These are phyloP conservation scores for Coptotermes formosanus DNA, from an alignment of 1,140 invertebrate species.

Conservation along the genomic window DNA sequence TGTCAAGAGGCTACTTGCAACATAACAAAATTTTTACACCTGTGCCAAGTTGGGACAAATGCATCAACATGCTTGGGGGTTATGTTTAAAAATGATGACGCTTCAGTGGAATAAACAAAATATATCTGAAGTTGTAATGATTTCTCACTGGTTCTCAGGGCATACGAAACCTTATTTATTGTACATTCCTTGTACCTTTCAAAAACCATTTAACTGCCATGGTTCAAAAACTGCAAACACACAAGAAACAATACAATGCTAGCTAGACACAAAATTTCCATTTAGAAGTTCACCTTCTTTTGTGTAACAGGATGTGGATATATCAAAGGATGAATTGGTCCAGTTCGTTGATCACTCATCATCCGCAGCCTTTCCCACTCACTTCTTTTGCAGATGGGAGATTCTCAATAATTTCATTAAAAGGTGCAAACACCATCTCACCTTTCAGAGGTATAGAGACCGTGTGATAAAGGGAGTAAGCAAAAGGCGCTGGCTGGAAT, in stretches of 20 bases:
- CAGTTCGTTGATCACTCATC: constrained; percentile 45
- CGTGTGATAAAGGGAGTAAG: constrained; percentile 51
- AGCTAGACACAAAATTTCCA: not conserved
- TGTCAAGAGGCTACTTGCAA: no score
- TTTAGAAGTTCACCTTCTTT: constrained; percentile 37
- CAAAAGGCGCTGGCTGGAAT: constrained; percentile 51
- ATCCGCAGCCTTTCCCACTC: constrained; percentile 51
- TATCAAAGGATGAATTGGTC: constrained; percentile 49
- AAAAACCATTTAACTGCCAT: not conserved
- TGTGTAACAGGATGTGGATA: constrained; percentile 43
- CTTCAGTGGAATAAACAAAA: no score
- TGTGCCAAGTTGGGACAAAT: no score
- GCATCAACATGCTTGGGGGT: no score
- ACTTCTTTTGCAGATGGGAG: constrained; percentile 42
- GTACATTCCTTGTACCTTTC: no score
- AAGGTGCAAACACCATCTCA: constrained; percentile 34
- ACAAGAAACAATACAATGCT: not conserved
- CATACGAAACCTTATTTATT: no score
- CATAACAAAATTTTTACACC: no score
- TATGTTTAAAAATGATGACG: no score
- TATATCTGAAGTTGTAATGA: no score
- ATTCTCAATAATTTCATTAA: constrained; percentile 38
- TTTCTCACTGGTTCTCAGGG: no score
- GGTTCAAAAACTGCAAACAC: not conserved
- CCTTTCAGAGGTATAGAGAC: constrained; percentile 46